Percentiles rank a stretch among this genome's conserved stretches.
These are phyloP conservation scores for Dasypolia templi DNA, from an alignment of 2,888 invertebrate genomes.

Conservation along the genomic window DNA sequence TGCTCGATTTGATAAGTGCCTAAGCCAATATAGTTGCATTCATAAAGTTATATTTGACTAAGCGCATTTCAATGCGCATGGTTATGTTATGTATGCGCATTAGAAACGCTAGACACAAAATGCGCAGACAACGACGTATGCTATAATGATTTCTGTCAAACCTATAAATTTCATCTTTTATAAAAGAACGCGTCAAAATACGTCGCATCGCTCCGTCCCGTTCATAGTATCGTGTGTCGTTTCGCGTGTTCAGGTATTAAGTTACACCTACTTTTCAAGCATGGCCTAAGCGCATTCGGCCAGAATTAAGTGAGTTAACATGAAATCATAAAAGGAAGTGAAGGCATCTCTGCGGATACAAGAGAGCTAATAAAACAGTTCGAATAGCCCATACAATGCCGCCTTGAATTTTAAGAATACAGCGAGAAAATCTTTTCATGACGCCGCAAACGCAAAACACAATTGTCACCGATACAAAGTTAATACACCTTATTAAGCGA, in stretches of 20 bases:
- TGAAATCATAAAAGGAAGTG: constrained; percentile 74
- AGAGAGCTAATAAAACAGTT: constrained; percentile 40
- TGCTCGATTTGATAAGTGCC: constrained; percentile 55
- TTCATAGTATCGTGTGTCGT: constrained; percentile 81
- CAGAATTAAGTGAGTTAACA: constrained; percentile 83
- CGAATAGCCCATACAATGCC: constrained; percentile 43
- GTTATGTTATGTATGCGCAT: constrained; percentile 19
- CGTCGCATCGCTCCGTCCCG: constrained; percentile 72
- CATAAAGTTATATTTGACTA: constrained; percentile 51
- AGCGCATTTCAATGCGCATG: constrained; percentile 49
- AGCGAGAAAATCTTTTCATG: constrained; percentile 66
- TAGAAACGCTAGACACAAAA: constrained; percentile 14
- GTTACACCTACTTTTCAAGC: constrained; percentile 79
- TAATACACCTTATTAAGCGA: constrained; percentile 79
- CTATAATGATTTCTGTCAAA: constrained; percentile 6
- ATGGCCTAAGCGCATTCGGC: constrained; percentile 75
- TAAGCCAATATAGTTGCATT: constrained; percentile 54
- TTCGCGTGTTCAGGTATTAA: constrained; percentile 81
- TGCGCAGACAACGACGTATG: neutral
- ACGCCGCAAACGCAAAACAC: constrained; percentile 64
- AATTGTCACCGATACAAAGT: constrained; percentile 75
- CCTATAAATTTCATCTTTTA: constrained; percentile 34
- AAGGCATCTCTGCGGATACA: constrained; percentile 56
- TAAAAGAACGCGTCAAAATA: constrained; percentile 72
- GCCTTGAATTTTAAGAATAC: constrained; percentile 37